These are phyloP conservation scores for Rhagium mordax DNA, from an alignment of 2,888 invertebrate genomes.

Conservation along the genomic window DNA sequence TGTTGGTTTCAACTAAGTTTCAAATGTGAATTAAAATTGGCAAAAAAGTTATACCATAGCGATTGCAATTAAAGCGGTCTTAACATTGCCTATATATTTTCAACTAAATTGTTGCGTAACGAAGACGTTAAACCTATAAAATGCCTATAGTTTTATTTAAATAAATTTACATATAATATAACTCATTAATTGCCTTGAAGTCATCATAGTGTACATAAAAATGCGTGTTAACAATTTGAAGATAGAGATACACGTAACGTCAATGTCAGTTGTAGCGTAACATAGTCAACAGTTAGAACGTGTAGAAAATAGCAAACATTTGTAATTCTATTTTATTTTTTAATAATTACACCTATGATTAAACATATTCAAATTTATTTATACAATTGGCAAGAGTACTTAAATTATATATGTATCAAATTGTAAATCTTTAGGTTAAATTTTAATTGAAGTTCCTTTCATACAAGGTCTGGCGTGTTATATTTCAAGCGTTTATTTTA, in stretches of 20 bases:
- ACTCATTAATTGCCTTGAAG: neutral
- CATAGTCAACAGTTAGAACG: neutral
- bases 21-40: too few relatives aligned
- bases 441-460: neutral
- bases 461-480: neutral
- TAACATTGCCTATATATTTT: too few relatives aligned
- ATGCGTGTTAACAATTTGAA: neutral
- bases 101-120: neutral
- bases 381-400: too few relatives aligned
- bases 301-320: neutral
- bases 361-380: too few relatives aligned
- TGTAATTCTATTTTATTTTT: too few relatives aligned
- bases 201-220: neutral
- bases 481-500: too few relatives aligned
- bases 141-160: neutral
- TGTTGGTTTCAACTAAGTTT: too few relatives aligned
- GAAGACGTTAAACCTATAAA: too few relatives aligned
- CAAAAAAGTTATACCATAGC: too few relatives aligned
- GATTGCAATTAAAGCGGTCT: too few relatives aligned
- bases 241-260: neutral
- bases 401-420: too few relatives aligned
- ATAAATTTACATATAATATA: neutral
- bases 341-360: too few relatives aligned
- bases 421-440: neutral
- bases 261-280: conserved; percentile 6